Base-by-base conservation (phyloP, 2,113 vertebrate species). In the Octodon degus region DNA sequence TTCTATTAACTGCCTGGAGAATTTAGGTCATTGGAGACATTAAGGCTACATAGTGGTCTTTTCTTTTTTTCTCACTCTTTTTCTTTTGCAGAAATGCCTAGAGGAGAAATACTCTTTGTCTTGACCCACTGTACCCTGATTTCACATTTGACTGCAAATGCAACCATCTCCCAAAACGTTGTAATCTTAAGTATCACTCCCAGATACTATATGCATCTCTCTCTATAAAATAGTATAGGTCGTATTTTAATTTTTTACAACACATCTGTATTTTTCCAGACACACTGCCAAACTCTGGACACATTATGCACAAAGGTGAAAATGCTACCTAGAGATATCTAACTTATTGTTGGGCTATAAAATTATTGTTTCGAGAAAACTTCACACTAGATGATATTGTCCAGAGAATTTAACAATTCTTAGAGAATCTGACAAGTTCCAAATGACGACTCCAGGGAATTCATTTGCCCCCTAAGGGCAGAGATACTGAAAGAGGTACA, bases 111-210 rank as follows among this genome's bases (percentile, higher is more conserved):
- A 95, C 93, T 97, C 86, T 97, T 97, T 97, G 92, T 97, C 72
- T 94, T 97, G 91, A 97, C 89, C 95, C 91, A 68, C 3, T 86
- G 88, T 96, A 97, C 72, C 91, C 94, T 98, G 97, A 95, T 97
- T 98, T 97, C 88, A 97, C 95, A 98, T 92, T 90, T 97, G 70
- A 84, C 94, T 97, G 94, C 93, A 96, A 97, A 98, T n/a, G 96
- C 24, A 55, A 43, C 68, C 90, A 91, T 89, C 92, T 79, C 80
- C 84, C 80, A 83, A 94, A 97, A 97, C 92, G 65, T 74, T 94
- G 92, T 92, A 84, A 95, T 60, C 53, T 62, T 81, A 97, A 92
- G 30, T 91, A 94, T 91, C 58, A 96, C 77, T 86, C 86, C 85
- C 13, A 97, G 92, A 53, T 84, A 85, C 1, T 80, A 95, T 95